phyloP scores from a whole-genome alignment of 1,140 invertebrate species.

The Drosophila sulfurigaster region DNA sequence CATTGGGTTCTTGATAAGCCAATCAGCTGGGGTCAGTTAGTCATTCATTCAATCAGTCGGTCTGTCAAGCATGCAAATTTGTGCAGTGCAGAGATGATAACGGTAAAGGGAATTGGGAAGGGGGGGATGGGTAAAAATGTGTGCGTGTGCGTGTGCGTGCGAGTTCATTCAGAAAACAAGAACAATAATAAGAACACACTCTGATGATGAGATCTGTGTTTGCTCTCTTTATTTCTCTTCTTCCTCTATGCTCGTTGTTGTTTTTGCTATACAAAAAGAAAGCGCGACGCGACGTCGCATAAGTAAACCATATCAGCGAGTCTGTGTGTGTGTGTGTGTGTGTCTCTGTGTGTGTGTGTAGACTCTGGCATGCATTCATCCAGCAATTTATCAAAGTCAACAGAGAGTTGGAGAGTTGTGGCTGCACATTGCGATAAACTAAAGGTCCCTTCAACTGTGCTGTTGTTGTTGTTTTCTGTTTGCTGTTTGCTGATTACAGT shows the following conservation, averaged over 20 bases:
- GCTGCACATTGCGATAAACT: constrained; percentile 41
- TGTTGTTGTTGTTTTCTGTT: neutral
- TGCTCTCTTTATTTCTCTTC: constrained; percentile 7
- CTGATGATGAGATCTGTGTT: neutral
- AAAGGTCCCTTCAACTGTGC: constrained; percentile 20
- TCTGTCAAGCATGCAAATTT: constrained; percentile 25
- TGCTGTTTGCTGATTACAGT: constrained; percentile 12
- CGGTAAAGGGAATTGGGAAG: neutral
- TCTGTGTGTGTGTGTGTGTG: constrained; percentile 8
- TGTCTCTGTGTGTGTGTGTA: constrained; percentile 12
- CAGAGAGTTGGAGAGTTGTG: constrained; percentile 36
- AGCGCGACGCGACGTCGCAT: constrained; percentile 42
- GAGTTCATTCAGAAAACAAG: constrained; percentile 47
- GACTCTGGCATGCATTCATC: constrained; percentile 35
- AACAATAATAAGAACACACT: constrained; percentile 5
- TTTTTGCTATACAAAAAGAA: constrained; percentile 34
- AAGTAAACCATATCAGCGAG: constrained; percentile 48
- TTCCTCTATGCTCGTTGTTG: constrained; percentile 12
- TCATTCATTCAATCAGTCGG: constrained; percentile 9
- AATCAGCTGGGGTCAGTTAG: constrained; percentile 4
- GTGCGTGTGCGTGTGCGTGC: neutral
- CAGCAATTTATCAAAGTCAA: constrained; percentile 59
- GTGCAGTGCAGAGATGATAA: constrained; percentile 14
- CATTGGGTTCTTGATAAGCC: neutral
- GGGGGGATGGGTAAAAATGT: neutral